Evolutionary conservation across 1,140 invertebrate species (phyloP), one percentile per base, ranked within the genome.

Genomic region (Macrobrachium nipponense): DNA sequence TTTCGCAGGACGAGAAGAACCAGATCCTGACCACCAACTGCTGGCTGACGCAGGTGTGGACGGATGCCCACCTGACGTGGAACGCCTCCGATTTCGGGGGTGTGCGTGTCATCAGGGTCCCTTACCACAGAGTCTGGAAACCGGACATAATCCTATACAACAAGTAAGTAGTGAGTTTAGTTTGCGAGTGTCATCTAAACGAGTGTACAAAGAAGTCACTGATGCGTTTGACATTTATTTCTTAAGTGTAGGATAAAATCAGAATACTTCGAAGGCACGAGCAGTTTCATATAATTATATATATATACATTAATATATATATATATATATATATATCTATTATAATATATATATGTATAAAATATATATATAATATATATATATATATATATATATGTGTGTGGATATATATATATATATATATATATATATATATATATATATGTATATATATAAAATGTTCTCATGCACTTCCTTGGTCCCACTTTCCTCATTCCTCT

Each of bases 11-110:
- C 76, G 94, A 94, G 92, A 92, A 95, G 91, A 93, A 95, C 90
- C 92, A 95, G 90, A n/a, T n/a, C 88, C 91, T 97, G 73, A 97
- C 96, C 17, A 97, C 96, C n/a, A 97, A 97, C 90, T 97, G 96
- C 90, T 97, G 96, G 96, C 93, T 97, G 78, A 97, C 95, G 0
- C 95, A 97, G 91, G 94, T 95, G 86, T 98, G 97, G 97, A 96
- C 94, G 68, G 97, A 98, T 91, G n/a, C 94, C 96, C 96, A 97
- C 91, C 91, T 98, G 51, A 93, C 94, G 77, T 98, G 97, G 97
- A 97, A 98, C 91, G 92, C 93, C 1, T 95, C 95, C n/a, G 96
- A 97, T 44, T 97, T 95, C 90, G 95, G n/a, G n/a, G n/a, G n/a
- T 11, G 96, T 98, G 80, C 93, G 93, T 84, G 95, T 96, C 68